Evolutionary conservation across 2,797 vertebrate species (phyloP), one percentile per base, ranked within the genome.

Genomic region (Acridotheres tristis): DNA sequence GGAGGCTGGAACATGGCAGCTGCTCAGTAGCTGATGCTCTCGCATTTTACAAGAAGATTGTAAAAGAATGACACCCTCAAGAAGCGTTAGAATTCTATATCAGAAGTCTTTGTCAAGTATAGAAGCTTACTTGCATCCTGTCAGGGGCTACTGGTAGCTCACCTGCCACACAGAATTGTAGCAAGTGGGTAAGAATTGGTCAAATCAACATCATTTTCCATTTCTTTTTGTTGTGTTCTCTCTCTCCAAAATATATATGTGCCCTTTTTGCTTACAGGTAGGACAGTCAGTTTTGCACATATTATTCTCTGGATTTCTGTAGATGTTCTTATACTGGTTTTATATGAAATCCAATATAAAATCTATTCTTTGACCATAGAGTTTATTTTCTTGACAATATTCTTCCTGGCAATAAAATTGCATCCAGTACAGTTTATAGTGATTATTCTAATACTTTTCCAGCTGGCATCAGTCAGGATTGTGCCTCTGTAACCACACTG

Each of bases 121-220:
- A 85, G 40, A 10, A 72, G 14, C 22, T 89, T 20, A 71, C 34
- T 48, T 66, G 11, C 8, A 11, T 32, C 27, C 19, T 83, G 8
- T 18, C 23, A 21, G 36, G 78, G 42, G 58, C 25, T 36, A 50
- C 18, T 58, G 27, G 18, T 69, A 55, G 23, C 26, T 80, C 43
- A 68, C 34, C 23, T 50, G 36, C 34, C 27, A 67, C 12, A 27
- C 3, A 85, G 34, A 67, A 58, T 43, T 93, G 65, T 59, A 93
- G 50, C 16, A 66, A 78, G 12, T 0, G 0, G 8, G 7, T 55
- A 54, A 76, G 20, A 67, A 66, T 7, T 40, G 62, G n/a, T 21
- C 5, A 11, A 17, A 54, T 32, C 14, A 59, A 18, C 7, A 54
- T 7, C 0, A 53, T 88, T 87, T 89, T 67, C 16, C 19, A 22